Percentiles rank a stretch among this genome's conserved stretches.
Conservation (phyloP, 1,140 invertebrate species). For the Agrypnia vestita region DNA sequence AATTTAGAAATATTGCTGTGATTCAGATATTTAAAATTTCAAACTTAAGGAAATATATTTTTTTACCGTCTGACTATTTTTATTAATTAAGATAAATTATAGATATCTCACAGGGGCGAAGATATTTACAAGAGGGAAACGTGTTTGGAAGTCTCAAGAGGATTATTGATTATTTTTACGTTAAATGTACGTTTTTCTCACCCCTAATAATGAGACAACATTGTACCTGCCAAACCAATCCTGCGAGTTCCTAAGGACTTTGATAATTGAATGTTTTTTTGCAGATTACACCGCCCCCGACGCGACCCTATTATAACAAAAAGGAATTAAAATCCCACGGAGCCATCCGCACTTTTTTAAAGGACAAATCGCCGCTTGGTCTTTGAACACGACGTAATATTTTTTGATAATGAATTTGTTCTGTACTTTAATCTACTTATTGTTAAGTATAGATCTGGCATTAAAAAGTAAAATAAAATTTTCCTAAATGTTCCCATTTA, state of each 20-base stretch:
- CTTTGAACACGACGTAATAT: conserved; percentile 43
- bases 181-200: neutral
- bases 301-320: conserved; percentile 59
- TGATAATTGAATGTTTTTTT: conserved; percentile 61
- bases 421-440: neutral
- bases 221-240: conserved; percentile 39
- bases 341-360: conserved; percentile 53
- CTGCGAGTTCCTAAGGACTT: conserved; percentile 57
- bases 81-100: too few species aligned
- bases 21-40: too few species aligned
- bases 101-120: too few species aligned
- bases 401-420: conserved; percentile 35
- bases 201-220: conserved; percentile 7
- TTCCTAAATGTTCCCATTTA: too few species aligned
- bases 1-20: too few species aligned
- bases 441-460: neutral
- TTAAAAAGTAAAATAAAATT: neutral
- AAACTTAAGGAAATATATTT: too few species aligned
- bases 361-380: conserved; percentile 38
- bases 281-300: conserved; percentile 56
- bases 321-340: conserved; percentile 61
- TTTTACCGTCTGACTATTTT: too few species aligned
- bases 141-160: too few species aligned
- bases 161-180: too few species aligned
- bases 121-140: too few species aligned